A percentile compares a stretch with the other conserved stretches of the same genome.
These are phyloP conservation scores for Stichopus chloronotus DNA, from an alignment of 35 echinoderm and acorn worm species.

Conservation along the genomic window DNA sequence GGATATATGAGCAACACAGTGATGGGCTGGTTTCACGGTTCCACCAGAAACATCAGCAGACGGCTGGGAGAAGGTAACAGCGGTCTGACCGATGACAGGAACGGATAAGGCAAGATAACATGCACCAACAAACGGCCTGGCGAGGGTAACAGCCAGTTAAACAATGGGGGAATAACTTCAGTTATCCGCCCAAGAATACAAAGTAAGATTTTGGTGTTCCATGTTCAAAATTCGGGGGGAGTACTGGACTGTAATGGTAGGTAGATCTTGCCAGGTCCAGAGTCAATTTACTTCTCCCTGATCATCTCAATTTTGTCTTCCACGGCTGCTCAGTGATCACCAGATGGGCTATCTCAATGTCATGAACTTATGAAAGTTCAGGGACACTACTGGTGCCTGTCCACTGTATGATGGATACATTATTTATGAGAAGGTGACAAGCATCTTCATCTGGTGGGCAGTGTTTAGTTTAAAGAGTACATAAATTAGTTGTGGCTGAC, in stretches of 20 bases:
- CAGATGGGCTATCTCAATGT: neutral
- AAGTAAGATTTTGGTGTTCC: neutral
- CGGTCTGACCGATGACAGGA: neutral
- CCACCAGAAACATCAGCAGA: neutral
- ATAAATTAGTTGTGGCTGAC: neutral
- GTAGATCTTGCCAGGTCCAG: constrained; percentile 8
- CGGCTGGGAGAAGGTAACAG: neutral
- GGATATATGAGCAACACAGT: neutral
- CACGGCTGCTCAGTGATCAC: neutral
- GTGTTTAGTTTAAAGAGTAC: neutral
- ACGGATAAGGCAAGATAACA: neutral
- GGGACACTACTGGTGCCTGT: neutral
- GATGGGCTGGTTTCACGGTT: neutral
- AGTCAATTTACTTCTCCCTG: neutral
- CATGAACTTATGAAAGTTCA: neutral
- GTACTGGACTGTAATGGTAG: neutral
- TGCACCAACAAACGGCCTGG: neutral
- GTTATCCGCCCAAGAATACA: neutral
- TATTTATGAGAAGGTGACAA: neutral
- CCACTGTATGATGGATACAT: neutral
- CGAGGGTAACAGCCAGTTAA: neutral
- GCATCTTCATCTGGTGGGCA: neutral
- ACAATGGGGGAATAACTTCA: neutral
- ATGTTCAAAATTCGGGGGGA: neutral
- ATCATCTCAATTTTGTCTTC: neutral